These are phyloP conservation scores for Ophion ellenae DNA, from an alignment of 2,888 invertebrate species.

Conservation along the genomic window DNA sequence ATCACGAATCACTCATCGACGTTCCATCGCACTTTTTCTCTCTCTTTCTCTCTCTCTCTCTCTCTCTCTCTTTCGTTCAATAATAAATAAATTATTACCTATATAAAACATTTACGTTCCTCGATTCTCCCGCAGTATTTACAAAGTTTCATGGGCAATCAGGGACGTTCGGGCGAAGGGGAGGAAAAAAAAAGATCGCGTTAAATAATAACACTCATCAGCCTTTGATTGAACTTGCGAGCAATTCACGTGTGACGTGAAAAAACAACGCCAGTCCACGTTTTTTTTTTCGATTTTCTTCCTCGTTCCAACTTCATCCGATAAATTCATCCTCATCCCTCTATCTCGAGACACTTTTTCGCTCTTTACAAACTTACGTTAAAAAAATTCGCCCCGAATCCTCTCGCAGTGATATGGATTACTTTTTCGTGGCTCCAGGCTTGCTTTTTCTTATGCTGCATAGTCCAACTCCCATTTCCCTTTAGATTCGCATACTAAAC, in stretches of 20 bases:
- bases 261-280: conserved; percentile 63
- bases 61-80: conserved; percentile 64
- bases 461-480: conserved; percentile 57
- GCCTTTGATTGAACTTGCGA: conserved; percentile 68
- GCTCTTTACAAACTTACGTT: conserved; percentile 49
- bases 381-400: conserved; percentile 63
- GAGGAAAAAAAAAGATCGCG: conserved; percentile 70
- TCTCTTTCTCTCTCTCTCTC: conserved; percentile 17
- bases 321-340: conserved; percentile 37
- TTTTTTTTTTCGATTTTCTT: conserved; percentile 37
- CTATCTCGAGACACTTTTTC: conserved; percentile 10
- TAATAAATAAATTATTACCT: conserved; percentile 82
- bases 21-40: conserved; percentile 31
- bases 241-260: conserved; percentile 63
- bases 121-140: conserved; percentile 77
- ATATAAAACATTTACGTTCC: conserved; percentile 79
- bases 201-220: conserved; percentile 71
- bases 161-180: conserved; percentile 44
- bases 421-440: conserved; percentile 71
- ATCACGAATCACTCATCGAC: conserved; percentile 68
- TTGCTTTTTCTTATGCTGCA: conserved; percentile 49
- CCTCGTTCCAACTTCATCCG: conserved; percentile 22
- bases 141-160: conserved; percentile 72
- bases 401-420: conserved; percentile 77
- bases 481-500: conserved; percentile 44